phyloP scores from a whole-genome alignment of 2,888 invertebrate genomes.

The Melanophora roralis region DNA sequence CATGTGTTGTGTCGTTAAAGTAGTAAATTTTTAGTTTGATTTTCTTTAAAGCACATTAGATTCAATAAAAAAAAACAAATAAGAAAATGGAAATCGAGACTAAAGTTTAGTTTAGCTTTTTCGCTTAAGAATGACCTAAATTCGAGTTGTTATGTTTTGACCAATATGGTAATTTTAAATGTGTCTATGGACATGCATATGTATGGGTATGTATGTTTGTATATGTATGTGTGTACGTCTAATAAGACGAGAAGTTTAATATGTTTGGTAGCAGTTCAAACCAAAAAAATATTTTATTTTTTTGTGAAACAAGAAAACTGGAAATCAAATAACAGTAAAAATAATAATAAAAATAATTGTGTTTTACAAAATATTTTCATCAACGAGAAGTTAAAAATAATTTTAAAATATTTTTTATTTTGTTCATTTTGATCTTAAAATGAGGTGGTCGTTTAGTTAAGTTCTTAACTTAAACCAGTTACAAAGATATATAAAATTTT shows the following conservation, averaged over 20 bases:
- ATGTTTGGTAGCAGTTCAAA: background rate
- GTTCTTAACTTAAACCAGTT: too few species aligned
- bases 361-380: background rate
- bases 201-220: background rate
- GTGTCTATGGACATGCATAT: background rate
- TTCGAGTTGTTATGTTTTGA: conserved; percentile 54
- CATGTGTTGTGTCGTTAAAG: conserved; percentile 6
- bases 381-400: conserved; percentile 16
- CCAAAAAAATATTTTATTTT: too few species aligned
- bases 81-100: conserved; percentile 24
- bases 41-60: background rate
- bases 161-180: conserved; percentile 55
- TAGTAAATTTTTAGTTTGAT: conserved; percentile 8
- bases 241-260: background rate
- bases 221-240: background rate
- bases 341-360: conserved; percentile 45
- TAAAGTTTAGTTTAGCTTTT: conserved; percentile 8
- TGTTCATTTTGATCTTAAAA: background rate
- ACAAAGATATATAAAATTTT: too few species aligned
- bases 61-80: background rate
- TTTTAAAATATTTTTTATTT: conserved; percentile 1
- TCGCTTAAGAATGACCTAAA: conserved; percentile 48
- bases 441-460: conserved; percentile 3
- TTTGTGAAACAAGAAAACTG: conserved; percentile 1
- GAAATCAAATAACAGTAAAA: conserved; percentile 24